Conservation (phyloP, 2,888 invertebrate species). For the Malthinus flaveolus region DNA sequence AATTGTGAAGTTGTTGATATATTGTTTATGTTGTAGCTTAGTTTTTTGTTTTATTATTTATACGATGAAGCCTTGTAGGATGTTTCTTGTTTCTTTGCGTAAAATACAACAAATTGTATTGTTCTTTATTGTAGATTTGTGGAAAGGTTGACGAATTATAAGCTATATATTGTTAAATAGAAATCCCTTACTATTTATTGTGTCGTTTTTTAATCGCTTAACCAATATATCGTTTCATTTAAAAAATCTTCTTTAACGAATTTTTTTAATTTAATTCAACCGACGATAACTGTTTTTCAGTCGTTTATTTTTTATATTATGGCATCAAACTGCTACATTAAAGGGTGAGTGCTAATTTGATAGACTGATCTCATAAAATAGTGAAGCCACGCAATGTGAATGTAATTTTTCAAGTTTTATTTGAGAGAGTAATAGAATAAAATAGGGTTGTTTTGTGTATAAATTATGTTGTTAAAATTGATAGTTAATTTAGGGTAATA, state of each 20-base stretch:
- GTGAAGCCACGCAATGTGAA: not conserved
- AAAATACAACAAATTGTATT: conserved; percentile 55
- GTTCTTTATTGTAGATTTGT: conserved; percentile 59
- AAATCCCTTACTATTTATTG: conserved; percentile 57
- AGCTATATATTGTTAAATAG: conserved; percentile 60
- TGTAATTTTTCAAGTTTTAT: too few relatives aligned
- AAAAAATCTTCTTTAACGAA: not conserved
- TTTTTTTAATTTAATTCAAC: too few relatives aligned
- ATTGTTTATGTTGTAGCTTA: conserved; percentile 54
- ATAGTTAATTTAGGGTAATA: conserved; percentile 4
- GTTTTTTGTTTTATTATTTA: conserved; percentile 51
- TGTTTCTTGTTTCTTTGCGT: conserved; percentile 53
- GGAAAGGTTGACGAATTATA: conserved; percentile 59
- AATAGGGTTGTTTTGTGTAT: conserved; percentile 3
- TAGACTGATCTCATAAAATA: conserved; percentile 5
- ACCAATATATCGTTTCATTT: not conserved
- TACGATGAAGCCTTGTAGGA: conserved; percentile 49
- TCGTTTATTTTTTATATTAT: too few relatives aligned
- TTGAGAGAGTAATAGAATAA: not conserved
- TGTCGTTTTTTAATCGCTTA: conserved; percentile 11
- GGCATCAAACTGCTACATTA: not conserved
- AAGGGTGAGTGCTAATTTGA: conserved; percentile 2
- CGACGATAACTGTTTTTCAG: too few relatives aligned
- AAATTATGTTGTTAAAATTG: conserved; percentile 3
- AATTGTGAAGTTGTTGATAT: conserved; percentile 53